Evolutionary conservation across 2,113 vertebrate species (phyloP).

Genomic region (Dromaius novaehollandiae): DNA sequence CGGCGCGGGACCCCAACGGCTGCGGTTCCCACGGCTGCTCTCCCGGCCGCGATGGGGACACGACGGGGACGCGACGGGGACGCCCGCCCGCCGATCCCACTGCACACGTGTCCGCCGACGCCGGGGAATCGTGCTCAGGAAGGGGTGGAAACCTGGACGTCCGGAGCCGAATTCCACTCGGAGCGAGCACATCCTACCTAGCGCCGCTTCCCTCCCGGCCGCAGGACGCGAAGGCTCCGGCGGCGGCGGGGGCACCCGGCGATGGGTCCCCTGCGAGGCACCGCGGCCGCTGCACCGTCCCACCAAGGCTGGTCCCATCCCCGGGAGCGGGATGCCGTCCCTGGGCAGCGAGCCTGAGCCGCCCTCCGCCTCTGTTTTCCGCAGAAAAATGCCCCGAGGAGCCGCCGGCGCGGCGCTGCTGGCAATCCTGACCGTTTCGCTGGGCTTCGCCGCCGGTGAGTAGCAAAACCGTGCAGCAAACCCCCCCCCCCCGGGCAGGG

Average conservation of each 20-base stretch:
- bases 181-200: not conserved
- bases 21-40: no score
- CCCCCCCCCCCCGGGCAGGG: no score
- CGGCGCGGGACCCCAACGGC: no score
- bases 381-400: conserved; percentile 8
- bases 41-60: no score
- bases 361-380: not conserved
- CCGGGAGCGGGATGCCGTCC: no score
- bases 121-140: not conserved
- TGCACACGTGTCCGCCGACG: not conserved
- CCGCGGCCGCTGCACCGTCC: no score
- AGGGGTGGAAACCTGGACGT: not conserved
- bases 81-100: no score
- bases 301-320: no score
- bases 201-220: accelerated
- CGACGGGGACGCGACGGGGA: no score
- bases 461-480: accelerated
- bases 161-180: not conserved
- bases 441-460: conserved; percentile 29
- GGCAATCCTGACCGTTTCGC: not conserved
- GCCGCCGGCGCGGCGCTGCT: not conserved
- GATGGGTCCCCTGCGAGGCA: no score
- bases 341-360: no score
- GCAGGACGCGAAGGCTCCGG: no score
- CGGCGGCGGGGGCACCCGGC: not conserved